These are phyloP conservation scores for Wasmannia auropunctata DNA, from an alignment of 1,140 invertebrate species.

Conservation along the genomic window DNA sequence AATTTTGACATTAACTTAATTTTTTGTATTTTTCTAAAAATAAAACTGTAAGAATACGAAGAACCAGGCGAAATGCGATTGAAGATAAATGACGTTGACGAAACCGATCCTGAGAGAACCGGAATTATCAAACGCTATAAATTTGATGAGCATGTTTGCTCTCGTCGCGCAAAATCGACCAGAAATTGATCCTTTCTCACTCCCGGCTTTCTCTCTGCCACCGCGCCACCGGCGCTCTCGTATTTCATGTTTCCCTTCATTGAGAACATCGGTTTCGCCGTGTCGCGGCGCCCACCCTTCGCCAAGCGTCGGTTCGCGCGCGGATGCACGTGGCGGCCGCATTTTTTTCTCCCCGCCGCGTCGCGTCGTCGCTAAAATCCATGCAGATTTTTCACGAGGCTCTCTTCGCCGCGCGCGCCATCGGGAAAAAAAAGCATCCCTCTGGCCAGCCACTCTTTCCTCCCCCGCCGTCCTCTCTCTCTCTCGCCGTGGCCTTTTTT, in stretches of 20 bases:
- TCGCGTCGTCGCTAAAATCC: slow-evolving; percentile 62
- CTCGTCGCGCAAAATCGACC: slow-evolving; percentile 52
- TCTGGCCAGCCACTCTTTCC: slow-evolving; percentile 29
- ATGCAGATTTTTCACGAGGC: slow-evolving; percentile 81
- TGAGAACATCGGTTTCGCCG: slow-evolving; percentile 59
- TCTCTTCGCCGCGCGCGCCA: slow-evolving; percentile 38
- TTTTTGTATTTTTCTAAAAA: neutral
- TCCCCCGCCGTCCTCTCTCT: neutral
- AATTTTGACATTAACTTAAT: neutral
- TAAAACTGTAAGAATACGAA: neutral
- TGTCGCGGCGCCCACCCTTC: slow-evolving; percentile 57
- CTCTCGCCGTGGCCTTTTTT: slow-evolving; percentile 71
- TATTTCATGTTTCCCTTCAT: slow-evolving; percentile 63
- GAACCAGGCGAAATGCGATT: neutral
- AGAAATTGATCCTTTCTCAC: slow-evolving; percentile 60
- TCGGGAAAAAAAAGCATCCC: slow-evolving; percentile 34
- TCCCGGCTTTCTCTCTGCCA: slow-evolving; percentile 14
- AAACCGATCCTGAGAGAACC: slow-evolving; percentile 41
- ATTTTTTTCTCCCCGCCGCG: slow-evolving; percentile 64
- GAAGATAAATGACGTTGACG: slow-evolving; percentile 38
- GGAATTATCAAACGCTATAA: slow-evolving; percentile 46
- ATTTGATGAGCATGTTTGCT: slow-evolving; percentile 53
- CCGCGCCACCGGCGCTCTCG: slow-evolving; percentile 19
- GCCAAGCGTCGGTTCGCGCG: slow-evolving; percentile 56
- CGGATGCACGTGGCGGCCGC: slow-evolving; percentile 74